Evolutionary conservation across 2,797 vertebrate species (phyloP).

Genomic region (Rhinella marina): DNA sequence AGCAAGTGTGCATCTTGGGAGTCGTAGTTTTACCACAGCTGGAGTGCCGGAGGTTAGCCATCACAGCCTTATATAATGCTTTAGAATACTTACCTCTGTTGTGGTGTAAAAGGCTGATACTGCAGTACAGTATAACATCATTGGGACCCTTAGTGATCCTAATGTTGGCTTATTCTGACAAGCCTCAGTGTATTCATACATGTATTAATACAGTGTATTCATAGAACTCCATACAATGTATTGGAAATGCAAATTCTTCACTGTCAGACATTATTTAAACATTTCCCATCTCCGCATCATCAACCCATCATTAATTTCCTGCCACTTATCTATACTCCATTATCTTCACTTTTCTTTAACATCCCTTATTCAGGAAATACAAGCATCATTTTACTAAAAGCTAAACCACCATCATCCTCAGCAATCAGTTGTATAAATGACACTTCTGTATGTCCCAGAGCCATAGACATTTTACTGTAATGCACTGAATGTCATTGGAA

Average conservation of each 20-base stretch:
- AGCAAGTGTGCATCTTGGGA: too few species aligned
- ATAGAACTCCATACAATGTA: background rate
- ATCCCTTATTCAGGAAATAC: background rate
- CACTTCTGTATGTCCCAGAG: background rate
- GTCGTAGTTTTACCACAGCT: too few species aligned
- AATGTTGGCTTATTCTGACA: background rate
- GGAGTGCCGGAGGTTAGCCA: too few species aligned
- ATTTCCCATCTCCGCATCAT: background rate
- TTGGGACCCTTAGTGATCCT: background rate
- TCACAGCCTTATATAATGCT: too few species aligned
- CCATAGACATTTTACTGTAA: background rate
- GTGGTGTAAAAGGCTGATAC: too few species aligned
- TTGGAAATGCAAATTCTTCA: background rate
- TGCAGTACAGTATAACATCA: too few species aligned
- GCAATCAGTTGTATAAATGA: background rate
- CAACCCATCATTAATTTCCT: conserved; percentile 5
- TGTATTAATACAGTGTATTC: background rate
- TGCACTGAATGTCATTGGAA: background rate
- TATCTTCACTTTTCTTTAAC: background rate
- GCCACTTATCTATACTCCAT: background rate
- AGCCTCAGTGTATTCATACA: too few species aligned
- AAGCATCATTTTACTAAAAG: background rate
- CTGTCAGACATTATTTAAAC: background rate
- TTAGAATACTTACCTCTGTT: too few species aligned
- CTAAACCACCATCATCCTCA: background rate